A percentile compares a stretch with the other conserved stretches of the same genome.
Evolutionary conservation across 1,140 invertebrate genomes (phyloP).

Genomic region (Agrilus planipennis): DNA sequence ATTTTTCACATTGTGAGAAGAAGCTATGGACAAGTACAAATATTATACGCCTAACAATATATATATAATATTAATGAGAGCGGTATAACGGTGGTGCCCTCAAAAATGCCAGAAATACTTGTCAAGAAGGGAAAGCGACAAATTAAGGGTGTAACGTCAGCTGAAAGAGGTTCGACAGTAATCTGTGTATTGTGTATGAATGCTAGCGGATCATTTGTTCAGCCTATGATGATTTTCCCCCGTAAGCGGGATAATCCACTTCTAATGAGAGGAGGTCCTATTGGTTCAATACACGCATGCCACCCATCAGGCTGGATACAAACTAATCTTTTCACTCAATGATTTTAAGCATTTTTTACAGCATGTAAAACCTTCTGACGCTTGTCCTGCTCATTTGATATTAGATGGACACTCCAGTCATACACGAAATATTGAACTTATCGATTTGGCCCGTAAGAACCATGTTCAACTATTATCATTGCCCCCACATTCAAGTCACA

Average conservation of each 20-base stretch:
- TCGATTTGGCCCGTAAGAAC: background rate
- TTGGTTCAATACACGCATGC: constrained; percentile 22
- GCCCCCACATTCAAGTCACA: constrained; percentile 23
- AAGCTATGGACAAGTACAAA: too few relatives aligned
- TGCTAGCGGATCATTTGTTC: constrained; percentile 26
- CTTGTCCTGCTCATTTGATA: constrained; percentile 15
- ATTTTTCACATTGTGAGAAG: too few relatives aligned
- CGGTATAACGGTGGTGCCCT: background rate
- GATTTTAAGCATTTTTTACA: constrained; percentile 18
- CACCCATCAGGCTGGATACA: constrained; percentile 25
- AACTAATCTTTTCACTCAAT: constrained; percentile 18
- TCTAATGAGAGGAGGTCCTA: too few relatives aligned
- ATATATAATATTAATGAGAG: background rate
- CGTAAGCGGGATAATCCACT: constrained; percentile 17
- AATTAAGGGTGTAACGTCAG: background rate
- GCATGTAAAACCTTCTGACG: constrained; percentile 11
- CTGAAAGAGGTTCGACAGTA: background rate
- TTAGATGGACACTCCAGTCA: constrained; percentile 13
- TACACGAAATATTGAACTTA: background rate
- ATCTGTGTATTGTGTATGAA: constrained; percentile 18
- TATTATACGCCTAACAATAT: too few relatives aligned
- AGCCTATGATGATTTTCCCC: constrained; percentile 28
- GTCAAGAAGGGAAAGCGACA: background rate
- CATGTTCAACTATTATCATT: constrained; percentile 14
- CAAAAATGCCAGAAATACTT: background rate